Conservation (phyloP, 2,888 invertebrate genomes). For the Drosophila percnosoma region DNA sequence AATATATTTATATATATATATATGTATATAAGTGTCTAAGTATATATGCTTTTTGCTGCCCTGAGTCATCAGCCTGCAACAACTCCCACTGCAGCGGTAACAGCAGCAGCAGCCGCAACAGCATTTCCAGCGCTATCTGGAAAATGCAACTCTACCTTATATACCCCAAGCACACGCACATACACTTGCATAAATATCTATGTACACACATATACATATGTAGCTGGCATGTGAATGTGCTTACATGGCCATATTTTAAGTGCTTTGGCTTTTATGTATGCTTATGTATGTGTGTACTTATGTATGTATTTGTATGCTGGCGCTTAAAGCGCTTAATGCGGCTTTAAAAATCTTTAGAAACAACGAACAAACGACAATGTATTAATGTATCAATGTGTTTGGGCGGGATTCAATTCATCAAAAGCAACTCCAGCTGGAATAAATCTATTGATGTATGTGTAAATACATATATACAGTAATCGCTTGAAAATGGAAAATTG, state of each 20-base stretch:
- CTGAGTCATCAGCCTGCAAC: conserved; percentile 53
- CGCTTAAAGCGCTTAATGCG: conserved; percentile 77
- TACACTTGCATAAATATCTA: background rate
- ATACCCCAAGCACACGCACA: conserved; percentile 6
- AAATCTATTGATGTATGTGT: background rate
- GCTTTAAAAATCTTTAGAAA: conserved; percentile 67
- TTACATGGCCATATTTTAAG: conserved; percentile 74
- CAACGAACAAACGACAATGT: conserved; percentile 10
- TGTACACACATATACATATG: background rate
- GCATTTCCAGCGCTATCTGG: conserved; percentile 48
- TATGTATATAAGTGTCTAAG: background rate
- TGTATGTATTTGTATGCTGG: background rate
- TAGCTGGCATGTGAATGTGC: conserved; percentile 34
- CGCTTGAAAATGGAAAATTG: conserved; percentile 2
- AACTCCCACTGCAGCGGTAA: conserved; percentile 32
- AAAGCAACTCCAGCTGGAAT: conserved; percentile 18
- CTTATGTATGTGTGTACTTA: background rate
- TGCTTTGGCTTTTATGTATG: conserved; percentile 39
- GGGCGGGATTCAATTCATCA: conserved; percentile 59
- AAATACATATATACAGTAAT: background rate
- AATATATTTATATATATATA: conserved; percentile 9
- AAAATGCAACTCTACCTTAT: conserved; percentile 49
- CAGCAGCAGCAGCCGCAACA: conserved; percentile 19
- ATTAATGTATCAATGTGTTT: conserved; percentile 1
- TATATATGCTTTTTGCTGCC: conserved; percentile 21